Evolutionary conservation across 2,113 vertebrate species (phyloP).

Genomic region (Synodontis membranacea): DNA sequence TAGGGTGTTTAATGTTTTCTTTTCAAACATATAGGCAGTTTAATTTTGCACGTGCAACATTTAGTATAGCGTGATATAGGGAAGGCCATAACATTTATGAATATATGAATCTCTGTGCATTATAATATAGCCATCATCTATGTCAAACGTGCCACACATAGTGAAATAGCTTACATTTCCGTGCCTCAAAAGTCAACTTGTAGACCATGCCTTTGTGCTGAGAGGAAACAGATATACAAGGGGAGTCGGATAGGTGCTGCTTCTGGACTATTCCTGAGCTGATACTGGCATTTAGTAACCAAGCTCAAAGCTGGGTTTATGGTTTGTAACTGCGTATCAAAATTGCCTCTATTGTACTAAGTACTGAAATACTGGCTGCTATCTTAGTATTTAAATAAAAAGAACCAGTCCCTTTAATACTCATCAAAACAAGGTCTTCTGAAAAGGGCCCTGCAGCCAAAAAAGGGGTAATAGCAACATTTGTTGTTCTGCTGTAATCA

Average conservation of each 20-base stretch:
- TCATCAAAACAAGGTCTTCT: background rate
- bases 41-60: background rate
- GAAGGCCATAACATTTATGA: background rate
- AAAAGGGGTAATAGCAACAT: background rate
- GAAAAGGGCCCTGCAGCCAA: background rate
- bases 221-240: background rate
- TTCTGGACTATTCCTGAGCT: background rate
- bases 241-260: background rate
- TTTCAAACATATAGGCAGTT: background rate
- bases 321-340: background rate
- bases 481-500: background rate
- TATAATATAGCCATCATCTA: background rate
- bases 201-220: constrained; percentile 5
- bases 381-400: background rate
- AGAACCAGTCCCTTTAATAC: background rate
- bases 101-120: background rate
- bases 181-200: constrained; percentile 20
- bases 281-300: background rate
- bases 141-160: background rate
- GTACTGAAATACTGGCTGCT: too few relatives aligned
- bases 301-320: background rate
- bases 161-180: constrained; percentile 30
- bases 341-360: too few relatives aligned
- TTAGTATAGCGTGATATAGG: background rate
- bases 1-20: background rate